phyloP scores from a whole-genome alignment of 2,888 invertebrate species.

The Erebia epiphron region DNA sequence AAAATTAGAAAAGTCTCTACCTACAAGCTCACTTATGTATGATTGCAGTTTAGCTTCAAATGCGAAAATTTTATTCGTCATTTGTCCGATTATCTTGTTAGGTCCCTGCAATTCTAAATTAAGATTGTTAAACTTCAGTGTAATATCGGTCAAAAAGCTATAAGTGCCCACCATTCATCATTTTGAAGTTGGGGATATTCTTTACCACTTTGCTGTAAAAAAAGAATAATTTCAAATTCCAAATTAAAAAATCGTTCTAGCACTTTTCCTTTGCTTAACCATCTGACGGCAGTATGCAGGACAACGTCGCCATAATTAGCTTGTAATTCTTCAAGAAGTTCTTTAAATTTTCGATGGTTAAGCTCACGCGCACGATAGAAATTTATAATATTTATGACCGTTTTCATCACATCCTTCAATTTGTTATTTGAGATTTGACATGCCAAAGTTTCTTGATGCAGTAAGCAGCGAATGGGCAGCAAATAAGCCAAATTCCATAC shows the following conservation, averaged over 20 bases:
- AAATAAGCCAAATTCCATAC: constrained; percentile 17
- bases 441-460: constrained; percentile 30
- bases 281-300: constrained; percentile 13
- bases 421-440: not conserved
- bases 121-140: constrained; percentile 15
- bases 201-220: no score
- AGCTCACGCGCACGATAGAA: constrained; percentile 14
- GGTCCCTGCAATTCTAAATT: constrained; percentile 16
- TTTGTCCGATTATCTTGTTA: constrained; percentile 13
- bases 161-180: no score
- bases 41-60: constrained; percentile 18
- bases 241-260: not conserved
- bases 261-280: constrained; percentile 9
- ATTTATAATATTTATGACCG: constrained; percentile 16
- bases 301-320: constrained; percentile 8
- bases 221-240: no score
- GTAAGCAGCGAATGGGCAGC: constrained; percentile 32
- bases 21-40: constrained; percentile 17
- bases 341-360: constrained; percentile 18
- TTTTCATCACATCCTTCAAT: constrained; percentile 21
- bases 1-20: constrained; percentile 14
- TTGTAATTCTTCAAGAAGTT: not conserved
- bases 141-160: not conserved
- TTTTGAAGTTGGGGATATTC: no score
- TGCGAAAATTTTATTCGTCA: constrained; percentile 13